phyloP scores from a whole-genome alignment of 2,888 invertebrate genomes.

The Tetramorium bicarinatum region DNA sequence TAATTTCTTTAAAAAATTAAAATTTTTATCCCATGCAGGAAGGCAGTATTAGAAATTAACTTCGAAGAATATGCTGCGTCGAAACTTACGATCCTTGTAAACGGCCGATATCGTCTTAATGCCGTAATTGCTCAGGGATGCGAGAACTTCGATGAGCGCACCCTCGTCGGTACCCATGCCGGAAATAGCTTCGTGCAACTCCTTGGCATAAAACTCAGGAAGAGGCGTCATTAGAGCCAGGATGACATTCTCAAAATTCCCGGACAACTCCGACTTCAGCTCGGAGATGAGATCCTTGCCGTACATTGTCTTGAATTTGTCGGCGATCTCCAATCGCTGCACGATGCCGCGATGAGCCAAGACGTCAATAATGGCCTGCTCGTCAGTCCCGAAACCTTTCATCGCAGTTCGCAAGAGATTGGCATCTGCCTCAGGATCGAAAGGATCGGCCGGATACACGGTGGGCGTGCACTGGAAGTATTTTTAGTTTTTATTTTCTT shows the following conservation, averaged over 20 bases:
- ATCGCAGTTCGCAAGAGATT: constrained; percentile 94
- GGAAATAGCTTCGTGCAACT: constrained; percentile 93
- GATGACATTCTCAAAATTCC: constrained; percentile 94
- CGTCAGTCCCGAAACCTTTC: constrained; percentile 97
- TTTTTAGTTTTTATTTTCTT: neutral
- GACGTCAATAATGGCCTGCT: constrained; percentile 95
- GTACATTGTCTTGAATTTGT: constrained; percentile 94
- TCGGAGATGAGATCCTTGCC: constrained; percentile 95
- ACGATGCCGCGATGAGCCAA: constrained; percentile 93
- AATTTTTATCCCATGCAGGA: neutral
- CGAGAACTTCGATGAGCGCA: constrained; percentile 95
- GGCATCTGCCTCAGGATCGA: constrained; percentile 93
- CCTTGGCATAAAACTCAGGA: constrained; percentile 94
- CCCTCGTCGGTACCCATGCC: constrained; percentile 89
- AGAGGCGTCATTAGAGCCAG: constrained; percentile 95
- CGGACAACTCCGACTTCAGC: constrained; percentile 95
- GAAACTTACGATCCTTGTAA: constrained; percentile 92
- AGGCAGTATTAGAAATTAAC: neutral
- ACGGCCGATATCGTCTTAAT: constrained; percentile 93
- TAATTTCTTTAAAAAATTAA: neutral
- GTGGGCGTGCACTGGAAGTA: constrained; percentile 90
- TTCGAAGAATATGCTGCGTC: neutral
- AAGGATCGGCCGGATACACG: constrained; percentile 91
- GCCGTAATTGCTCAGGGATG: constrained; percentile 95
- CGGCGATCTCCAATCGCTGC: constrained; percentile 94